Evolutionary conservation across 2,113 vertebrate genomes (phyloP).

Genomic region (Passer domesticus): DNA sequence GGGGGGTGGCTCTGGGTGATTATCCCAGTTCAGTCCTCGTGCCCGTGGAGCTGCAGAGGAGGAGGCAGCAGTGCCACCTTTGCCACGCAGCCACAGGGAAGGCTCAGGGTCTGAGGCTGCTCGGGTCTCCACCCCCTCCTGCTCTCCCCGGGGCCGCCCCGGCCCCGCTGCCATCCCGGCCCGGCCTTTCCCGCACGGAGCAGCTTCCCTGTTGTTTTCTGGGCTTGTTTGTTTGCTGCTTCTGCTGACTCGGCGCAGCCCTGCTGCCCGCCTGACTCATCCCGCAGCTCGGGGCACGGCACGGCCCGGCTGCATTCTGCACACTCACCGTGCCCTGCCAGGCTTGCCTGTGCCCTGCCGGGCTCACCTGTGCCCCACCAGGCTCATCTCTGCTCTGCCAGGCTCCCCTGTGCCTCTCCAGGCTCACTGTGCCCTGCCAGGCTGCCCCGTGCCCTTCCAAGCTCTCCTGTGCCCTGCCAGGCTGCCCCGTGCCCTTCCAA

Average conservation of each 20-base stretch:
- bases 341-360: fast-evolving
- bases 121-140: not conserved
- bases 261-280: slow-evolving; percentile 55
- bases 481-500: no score
- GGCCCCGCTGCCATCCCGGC: fast-evolving
- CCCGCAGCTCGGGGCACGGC: not conserved
- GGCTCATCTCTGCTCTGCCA: fast-evolving
- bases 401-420: fast-evolving
- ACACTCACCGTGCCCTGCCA: fast-evolving
- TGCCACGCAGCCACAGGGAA: not conserved
- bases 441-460: not conserved
- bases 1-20: fast-evolving
- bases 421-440: fast-evolving
- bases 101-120: not conserved
- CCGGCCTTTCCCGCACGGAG: not conserved
- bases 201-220: slow-evolving; percentile 7
- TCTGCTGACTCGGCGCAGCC: slow-evolving; percentile 31
- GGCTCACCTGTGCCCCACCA: not conserved
- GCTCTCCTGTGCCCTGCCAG: no score
- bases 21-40: fast-evolving
- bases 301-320: not conserved
- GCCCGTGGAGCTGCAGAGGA: not conserved
- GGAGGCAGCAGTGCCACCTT: not conserved
- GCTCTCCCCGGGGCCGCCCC: fast-evolving
- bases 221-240: slow-evolving; percentile 29